Percentiles rank a stretch among this genome's conserved stretches.
Evolutionary conservation across 2,888 invertebrate genomes (phyloP).

Genomic region (Masnerella sp.): DNA sequence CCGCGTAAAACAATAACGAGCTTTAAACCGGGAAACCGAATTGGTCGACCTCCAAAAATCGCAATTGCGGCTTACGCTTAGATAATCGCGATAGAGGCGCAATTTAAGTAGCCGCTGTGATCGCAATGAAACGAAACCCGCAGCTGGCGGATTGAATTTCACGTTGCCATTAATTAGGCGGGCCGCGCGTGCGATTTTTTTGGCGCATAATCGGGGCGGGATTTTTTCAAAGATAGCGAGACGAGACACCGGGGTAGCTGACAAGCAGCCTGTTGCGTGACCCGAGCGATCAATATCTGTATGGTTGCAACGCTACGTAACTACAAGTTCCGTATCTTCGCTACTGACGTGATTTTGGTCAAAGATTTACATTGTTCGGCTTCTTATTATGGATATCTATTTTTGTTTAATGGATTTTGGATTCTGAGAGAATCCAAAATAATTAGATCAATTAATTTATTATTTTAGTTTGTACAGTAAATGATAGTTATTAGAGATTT

Average conservation of each 20-base stretch:
- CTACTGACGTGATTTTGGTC: slow-evolving; percentile 59
- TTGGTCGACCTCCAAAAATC: slow-evolving; percentile 19
- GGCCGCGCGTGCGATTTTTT: neutral
- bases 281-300: slow-evolving; percentile 73
- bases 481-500: no score
- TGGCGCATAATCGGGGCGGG: slow-evolving; percentile 11
- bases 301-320: slow-evolving; percentile 65
- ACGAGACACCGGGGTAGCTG: slow-evolving; percentile 58
- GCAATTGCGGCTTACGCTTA: slow-evolving; percentile 3
- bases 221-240: slow-evolving; percentile 47
- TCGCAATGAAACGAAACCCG: no score
- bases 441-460: no score
- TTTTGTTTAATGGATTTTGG: slow-evolving; percentile 21
- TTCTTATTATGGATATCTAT: slow-evolving; percentile 22
- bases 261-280: slow-evolving; percentile 75
- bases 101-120: slow-evolving; percentile 22
- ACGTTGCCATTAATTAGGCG: neutral
- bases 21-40: slow-evolving; percentile 28
- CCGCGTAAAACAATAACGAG: slow-evolving; percentile 32
- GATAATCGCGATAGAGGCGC: neutral
- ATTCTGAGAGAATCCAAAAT: no score
- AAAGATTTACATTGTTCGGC: slow-evolving; percentile 46
- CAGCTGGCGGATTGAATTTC: no score
- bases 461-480: no score
- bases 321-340: slow-evolving; percentile 61